phyloP scores from a whole-genome alignment of 1,140 invertebrate genomes.

The Macrobrachium nipponense region DNA sequence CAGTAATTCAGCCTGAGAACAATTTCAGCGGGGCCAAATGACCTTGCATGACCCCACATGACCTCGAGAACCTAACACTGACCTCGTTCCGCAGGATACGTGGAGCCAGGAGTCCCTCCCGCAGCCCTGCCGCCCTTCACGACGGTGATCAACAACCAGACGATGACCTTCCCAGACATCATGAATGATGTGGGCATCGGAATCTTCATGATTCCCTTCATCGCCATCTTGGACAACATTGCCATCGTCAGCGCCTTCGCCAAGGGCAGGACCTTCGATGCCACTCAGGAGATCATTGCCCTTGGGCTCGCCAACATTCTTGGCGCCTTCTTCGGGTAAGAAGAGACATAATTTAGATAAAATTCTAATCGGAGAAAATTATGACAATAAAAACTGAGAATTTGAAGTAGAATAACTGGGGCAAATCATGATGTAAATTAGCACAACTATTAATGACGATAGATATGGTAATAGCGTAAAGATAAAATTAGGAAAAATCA shows the following conservation, averaged over 20 bases:
- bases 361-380: background rate
- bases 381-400: background rate
- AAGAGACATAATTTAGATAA: no score
- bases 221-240: conserved; percentile 84
- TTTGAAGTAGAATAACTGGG: no score
- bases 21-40: no score
- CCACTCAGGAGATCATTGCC: conserved; percentile 85
- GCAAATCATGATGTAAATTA: no score
- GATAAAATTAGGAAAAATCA: no score
- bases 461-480: no score
- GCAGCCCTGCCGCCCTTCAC: conserved; percentile 53
- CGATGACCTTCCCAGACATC: conserved; percentile 71
- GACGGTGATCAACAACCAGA: conserved; percentile 49
- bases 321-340: conserved; percentile 84
- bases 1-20: no score
- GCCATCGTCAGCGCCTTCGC: conserved; percentile 84
- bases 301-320: conserved; percentile 88
- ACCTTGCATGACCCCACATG: no score
- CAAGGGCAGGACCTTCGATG: conserved; percentile 75
- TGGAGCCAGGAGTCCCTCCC: conserved; percentile 57
- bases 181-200: conserved; percentile 79
- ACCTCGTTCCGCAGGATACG: conserved; percentile 48
- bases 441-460: no score
- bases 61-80: no score
- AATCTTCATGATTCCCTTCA: conserved; percentile 80